A percentile compares a stretch with the other conserved stretches of the same genome.
Evolutionary conservation across 2,888 invertebrate genomes (phyloP).

Genomic region (Pogonocherus hispidulus): DNA sequence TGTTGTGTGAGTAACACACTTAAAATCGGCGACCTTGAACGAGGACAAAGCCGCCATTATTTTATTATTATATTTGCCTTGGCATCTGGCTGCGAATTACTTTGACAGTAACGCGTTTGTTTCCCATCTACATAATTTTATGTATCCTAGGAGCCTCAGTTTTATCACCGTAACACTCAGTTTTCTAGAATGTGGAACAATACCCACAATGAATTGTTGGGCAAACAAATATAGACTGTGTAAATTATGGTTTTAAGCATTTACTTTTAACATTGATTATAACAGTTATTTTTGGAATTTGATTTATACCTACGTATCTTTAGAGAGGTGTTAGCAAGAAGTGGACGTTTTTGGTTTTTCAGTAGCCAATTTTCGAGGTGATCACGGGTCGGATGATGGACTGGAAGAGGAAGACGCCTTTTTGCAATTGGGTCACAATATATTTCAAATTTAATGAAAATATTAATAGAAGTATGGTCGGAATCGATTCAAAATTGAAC

Average conservation of each 20-base stretch:
- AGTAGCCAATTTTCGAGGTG: too few relatives aligned
- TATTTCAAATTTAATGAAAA: too few relatives aligned
- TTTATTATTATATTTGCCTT: constrained; percentile 1
- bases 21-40: constrained; percentile 2
- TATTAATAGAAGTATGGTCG: too few relatives aligned
- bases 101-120: constrained; percentile 4
- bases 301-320: too few relatives aligned
- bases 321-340: too few relatives aligned
- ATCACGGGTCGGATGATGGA: too few relatives aligned
- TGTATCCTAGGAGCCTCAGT: background rate
- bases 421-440: too few relatives aligned
- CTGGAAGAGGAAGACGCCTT: too few relatives aligned
- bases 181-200: background rate
- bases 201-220: background rate
- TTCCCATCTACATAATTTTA: constrained; percentile 1
- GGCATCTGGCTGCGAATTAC: constrained; percentile 6
- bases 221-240: constrained; percentile 1
- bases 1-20: background rate
- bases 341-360: too few relatives aligned
- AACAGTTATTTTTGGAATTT: too few relatives aligned
- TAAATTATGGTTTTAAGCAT: background rate
- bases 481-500: too few relatives aligned
- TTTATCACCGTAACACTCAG: background rate
- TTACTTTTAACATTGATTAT: too few relatives aligned
- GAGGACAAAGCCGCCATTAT: background rate